Evolutionary conservation across 2,797 vertebrate species (phyloP), one percentile per base, ranked within the genome.

Genomic region (Picus viridis): DNA sequence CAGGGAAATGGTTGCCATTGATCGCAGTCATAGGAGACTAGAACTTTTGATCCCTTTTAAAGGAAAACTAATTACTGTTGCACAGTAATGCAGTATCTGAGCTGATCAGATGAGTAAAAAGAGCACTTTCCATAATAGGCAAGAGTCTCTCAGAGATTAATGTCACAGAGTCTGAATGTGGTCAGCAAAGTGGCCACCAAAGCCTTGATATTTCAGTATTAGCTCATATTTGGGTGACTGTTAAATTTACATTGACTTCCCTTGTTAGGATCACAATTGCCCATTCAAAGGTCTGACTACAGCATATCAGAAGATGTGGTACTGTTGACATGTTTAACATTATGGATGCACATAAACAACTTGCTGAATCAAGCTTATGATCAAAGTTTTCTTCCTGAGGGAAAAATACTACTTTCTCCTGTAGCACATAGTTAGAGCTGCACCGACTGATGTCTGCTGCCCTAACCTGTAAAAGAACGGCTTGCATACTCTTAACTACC

Each of bases 21-120:
- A 93, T 85, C 88, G 51, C 49, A 71, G 77, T 74, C 68, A 5
- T 49, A 43, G 34, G 80, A 86, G 86, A 69, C 83, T 41, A 71
- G 83, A 82, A 94, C 67, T 90, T 88, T 51, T 86, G 41, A 85
- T 93, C 62, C 57, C 57, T 86, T 93, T 94, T 76, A 73, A 92
- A 88, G 83, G 58, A 86, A 93, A 95, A 58, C 70, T 81, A 83
- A 91, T 88, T 71, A 81, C 30, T 64, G 45, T 36, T 64, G 23
- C 34, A 65, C 32, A 2, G 0, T 76, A 89, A 89, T 74, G 65
- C 53, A 53, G 26, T 22, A 67, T 47, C 47, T 81, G 67, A 86
- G 58, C 27, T 79, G 75, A 71, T 62, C 58, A 59, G 53, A 36
- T 53, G 53, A 9, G 7, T 68, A 9, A 79, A 85, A 86, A 69